phyloP scores from a whole-genome alignment of 2,888 invertebrate species.

The Epinotia bilunana region DNA sequence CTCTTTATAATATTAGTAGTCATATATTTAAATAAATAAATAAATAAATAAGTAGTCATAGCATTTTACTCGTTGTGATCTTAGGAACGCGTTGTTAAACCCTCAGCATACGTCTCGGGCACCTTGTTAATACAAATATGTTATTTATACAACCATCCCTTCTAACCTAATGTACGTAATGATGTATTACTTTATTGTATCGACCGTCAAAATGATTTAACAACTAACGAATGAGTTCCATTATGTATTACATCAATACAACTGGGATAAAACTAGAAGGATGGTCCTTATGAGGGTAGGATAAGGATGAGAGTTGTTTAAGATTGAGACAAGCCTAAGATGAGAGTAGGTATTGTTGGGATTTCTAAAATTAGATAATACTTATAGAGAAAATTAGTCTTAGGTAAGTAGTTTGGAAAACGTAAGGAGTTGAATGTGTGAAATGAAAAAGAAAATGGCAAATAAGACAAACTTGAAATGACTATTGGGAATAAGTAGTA shows the following conservation, averaged over 20 bases:
- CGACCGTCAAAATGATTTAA: conserved; percentile 27
- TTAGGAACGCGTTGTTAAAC: neutral
- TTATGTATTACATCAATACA: neutral
- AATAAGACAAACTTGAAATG: too few relatives aligned
- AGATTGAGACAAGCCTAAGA: neutral
- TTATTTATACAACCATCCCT: neutral
- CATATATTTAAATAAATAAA: too few relatives aligned
- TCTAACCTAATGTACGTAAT: conserved; percentile 9
- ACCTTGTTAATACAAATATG: neutral
- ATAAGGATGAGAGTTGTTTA: neutral
- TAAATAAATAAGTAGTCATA: too few relatives aligned
- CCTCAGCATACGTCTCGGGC: neutral
- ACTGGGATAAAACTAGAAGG: neutral
- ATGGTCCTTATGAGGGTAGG: neutral
- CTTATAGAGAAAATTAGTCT: neutral
- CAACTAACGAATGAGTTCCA: conserved; percentile 8
- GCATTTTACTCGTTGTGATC: neutral
- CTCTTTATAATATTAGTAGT: too few relatives aligned
- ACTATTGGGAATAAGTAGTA: too few relatives aligned
- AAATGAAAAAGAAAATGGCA: neutral
- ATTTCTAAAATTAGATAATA: neutral
- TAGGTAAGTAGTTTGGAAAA: neutral
- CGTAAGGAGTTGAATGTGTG: neutral
- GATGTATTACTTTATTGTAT: conserved; percentile 27
- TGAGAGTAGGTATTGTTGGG: neutral